phyloP scores from a whole-genome alignment of 2,888 invertebrate genomes.

The Leucophenga montana region DNA sequence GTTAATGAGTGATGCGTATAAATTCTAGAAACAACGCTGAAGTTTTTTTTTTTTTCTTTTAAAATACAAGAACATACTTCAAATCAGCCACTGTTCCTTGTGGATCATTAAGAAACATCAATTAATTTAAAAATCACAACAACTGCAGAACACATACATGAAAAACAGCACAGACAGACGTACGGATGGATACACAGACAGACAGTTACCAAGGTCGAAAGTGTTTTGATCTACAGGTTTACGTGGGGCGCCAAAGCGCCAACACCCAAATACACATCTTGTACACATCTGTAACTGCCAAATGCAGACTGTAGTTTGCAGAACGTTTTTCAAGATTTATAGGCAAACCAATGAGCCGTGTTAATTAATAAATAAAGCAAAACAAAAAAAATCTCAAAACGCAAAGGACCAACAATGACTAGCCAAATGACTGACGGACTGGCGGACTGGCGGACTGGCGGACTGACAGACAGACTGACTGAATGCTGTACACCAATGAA shows the following conservation, averaged over 20 bases:
- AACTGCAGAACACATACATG: background rate
- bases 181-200: too few species aligned
- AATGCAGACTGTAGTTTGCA: conserved; percentile 32
- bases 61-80: background rate
- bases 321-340: conserved; percentile 57
- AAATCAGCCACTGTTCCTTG: too few species aligned
- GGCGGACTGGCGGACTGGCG: background rate
- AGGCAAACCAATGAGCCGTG: conserved; percentile 22
- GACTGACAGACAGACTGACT: background rate
- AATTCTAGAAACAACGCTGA: conserved; percentile 1
- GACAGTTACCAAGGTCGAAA: background rate
- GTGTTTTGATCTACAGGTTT: conserved; percentile 39
- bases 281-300: conserved; percentile 24
- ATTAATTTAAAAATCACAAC: conserved; percentile 2
- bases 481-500: background rate
- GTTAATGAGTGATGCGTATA: background rate
- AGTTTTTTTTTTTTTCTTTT: too few species aligned
- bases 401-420: background rate
- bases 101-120: conserved; percentile 19
- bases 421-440: background rate
- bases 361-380: conserved; percentile 9
- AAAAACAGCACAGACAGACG: background rate
- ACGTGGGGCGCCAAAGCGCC: conserved; percentile 66
- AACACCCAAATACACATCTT: conserved; percentile 52
- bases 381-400: background rate